Conservation (phyloP, 2,797 vertebrate species). For the Arrhamphus sclerolepis region DNA sequence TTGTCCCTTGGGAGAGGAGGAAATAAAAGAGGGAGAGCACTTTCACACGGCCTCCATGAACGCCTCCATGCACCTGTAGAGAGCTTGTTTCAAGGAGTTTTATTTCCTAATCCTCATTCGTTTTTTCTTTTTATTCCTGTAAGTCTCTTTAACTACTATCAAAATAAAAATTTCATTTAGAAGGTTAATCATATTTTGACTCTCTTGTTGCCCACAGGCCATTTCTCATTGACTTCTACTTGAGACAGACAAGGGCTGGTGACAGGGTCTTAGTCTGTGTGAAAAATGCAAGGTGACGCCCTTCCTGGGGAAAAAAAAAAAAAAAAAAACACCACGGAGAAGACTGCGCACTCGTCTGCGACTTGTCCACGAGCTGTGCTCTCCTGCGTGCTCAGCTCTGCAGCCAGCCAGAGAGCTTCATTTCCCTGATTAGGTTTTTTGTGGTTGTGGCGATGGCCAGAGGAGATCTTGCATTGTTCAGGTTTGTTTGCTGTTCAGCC, state of each 20-base stretch:
- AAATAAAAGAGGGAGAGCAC: constrained; percentile 70
- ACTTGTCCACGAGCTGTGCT: constrained; percentile 5
- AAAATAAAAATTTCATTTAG: constrained; percentile 1
- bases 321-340: constrained; percentile 28
- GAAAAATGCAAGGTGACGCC: constrained; percentile 56
- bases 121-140: too few relatives aligned
- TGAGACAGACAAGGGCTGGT: constrained; percentile 21
- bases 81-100: constrained; percentile 11
- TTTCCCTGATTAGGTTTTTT: constrained; percentile 65
- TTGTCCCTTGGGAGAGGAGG: constrained; percentile 62
- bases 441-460: constrained; percentile 51
- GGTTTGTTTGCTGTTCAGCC: constrained; percentile 68
- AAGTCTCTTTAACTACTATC: too few relatives aligned
- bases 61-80: constrained; percentile 70
- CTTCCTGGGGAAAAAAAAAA: constrained; percentile 55
- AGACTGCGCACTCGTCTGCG: constrained; percentile 9
- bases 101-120: too few relatives aligned
- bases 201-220: constrained; percentile 14
- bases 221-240: constrained; percentile 32
- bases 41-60: constrained; percentile 74
- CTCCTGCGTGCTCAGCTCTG: constrained; percentile 21
- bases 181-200: constrained; percentile 1
- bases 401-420: constrained; percentile 26
- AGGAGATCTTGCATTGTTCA: constrained; percentile 62
- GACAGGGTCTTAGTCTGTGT: constrained; percentile 47